Base-by-base conservation (phyloP, 35 echinoderm and acorn worm genomes). In the Holothuria glaberrima region DNA sequence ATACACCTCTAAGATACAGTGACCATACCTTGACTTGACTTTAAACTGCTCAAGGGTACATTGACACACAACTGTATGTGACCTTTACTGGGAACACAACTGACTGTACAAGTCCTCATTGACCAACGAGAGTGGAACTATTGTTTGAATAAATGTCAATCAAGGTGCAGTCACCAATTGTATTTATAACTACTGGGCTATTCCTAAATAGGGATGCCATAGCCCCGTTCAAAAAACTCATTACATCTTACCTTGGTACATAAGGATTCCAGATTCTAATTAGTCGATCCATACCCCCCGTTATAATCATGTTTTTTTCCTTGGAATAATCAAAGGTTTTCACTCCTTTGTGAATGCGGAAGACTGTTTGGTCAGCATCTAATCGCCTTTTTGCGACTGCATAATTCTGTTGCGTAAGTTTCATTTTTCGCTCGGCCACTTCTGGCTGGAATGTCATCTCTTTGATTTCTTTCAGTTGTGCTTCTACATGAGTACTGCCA, bases 251-350 rank as follows among this genome's bases (percentile, higher is more conserved):
- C 96, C 93, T 92, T 67, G 96, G 96, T 17, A 98, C 96, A 89
- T 98, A 98, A 0, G 96, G 96, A 57, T 98, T 98, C 93, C 93
- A 98, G n/a, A 98, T 92, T 45, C 96, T 80, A 0, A 98, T 87
- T 20, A 98, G 89, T 21, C 96, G 88, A 72, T 98, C 96, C 96
- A 98, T 98, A 16, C 96, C 95, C 19, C 95, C 95, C 0, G 95
- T 97, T 6, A 93, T 88, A 25, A 98, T 98, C 16, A 98, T 86
- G 79, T 98, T 98, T 82, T 92, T 93, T 46, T 88, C 88, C 76
- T 98, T 98, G 48, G 90, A 98, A 79, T 92, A 98, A 68, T 98
- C 96, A 91, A 98, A 98, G 29, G 83, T 89, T 65, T 98, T 98
- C 21, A 98, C 96, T 38, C 96, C 96, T 68, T 98, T 98, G 88